Conservation (phyloP, 1,140 invertebrate species). For the Drosophila bocqueti region DNA sequence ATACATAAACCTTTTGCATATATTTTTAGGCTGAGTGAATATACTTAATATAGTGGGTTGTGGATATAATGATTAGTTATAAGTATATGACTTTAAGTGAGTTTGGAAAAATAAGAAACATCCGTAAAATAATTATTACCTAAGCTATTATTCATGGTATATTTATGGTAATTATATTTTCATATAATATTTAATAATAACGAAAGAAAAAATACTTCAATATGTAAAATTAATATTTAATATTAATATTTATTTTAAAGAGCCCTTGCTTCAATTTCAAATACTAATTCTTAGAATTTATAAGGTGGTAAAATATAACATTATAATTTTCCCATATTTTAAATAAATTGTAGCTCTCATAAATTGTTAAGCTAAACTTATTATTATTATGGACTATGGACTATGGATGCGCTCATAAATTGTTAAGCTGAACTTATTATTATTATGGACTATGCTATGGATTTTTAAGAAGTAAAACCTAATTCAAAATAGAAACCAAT, state of each 20-base stretch:
- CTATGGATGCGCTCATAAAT: too few relatives aligned
- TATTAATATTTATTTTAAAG: not conserved
- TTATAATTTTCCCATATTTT: not conserved
- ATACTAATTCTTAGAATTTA: not conserved
- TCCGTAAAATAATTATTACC: not conserved
- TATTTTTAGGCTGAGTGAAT: not conserved
- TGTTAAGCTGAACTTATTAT: too few relatives aligned
- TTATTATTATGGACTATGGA: too few relatives aligned
- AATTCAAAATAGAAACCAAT: not conserved
- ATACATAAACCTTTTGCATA: not conserved
- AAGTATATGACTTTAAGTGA: not conserved
- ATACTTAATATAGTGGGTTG: too few relatives aligned
- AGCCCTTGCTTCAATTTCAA: not conserved
- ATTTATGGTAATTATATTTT: not conserved
- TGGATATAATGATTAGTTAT: too few relatives aligned
- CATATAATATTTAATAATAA: not conserved
- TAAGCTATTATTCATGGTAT: not conserved
- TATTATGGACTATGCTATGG: too few relatives aligned
- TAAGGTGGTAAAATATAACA: not conserved
- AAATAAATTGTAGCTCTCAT: too few relatives aligned
- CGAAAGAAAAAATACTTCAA: not conserved
- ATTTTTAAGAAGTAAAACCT: not conserved
- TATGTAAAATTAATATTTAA: not conserved
- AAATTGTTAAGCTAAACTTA: too few relatives aligned
- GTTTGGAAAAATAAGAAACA: not conserved